phyloP scores from a whole-genome alignment of 2,888 invertebrate species.

The Clusia tigrina region DNA sequence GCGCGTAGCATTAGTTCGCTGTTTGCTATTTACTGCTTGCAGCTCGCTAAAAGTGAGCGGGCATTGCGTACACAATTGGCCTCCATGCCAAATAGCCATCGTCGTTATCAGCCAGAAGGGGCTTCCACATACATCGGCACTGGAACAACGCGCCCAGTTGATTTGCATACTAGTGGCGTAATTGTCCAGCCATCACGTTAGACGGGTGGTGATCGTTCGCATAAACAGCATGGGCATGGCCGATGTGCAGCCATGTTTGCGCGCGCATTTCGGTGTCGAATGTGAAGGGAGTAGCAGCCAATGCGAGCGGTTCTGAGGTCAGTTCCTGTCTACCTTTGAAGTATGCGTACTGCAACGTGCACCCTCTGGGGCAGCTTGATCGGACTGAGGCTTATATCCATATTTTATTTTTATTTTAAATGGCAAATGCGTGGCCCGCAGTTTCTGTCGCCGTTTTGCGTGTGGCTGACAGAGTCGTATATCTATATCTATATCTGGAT shows the following conservation, averaged over 20 bases:
- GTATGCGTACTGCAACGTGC: not conserved
- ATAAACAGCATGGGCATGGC: not conserved
- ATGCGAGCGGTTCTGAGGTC: not conserved
- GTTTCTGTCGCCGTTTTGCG: not conserved
- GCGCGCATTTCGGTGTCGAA: slow-evolving; percentile 23
- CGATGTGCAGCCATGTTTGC: slow-evolving; percentile 14
- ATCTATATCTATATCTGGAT: not conserved
- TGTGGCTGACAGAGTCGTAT: not conserved
- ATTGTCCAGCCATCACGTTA: too few species aligned
- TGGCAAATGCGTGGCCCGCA: not conserved
- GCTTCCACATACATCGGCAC: too few species aligned
- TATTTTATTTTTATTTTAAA: not conserved
- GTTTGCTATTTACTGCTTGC: slow-evolving; percentile 1
- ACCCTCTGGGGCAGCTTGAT: not conserved
- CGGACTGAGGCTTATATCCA: not conserved
- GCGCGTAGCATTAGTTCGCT: not conserved
- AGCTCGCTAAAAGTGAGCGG: not conserved
- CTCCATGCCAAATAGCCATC: slow-evolving; percentile 23
- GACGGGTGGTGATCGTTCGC: not conserved
- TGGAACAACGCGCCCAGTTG: not conserved
- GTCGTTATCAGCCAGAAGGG: slow-evolving; percentile 16
- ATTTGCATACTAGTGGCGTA: not conserved
- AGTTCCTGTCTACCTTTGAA: not conserved
- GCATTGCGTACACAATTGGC: slow-evolving; percentile 24
- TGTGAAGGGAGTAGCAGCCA: not conserved